Percentiles rank a stretch among this genome's conserved stretches.
Conservation (phyloP, 2,113 vertebrate species). For the Oryzias curvinotus region DNA sequence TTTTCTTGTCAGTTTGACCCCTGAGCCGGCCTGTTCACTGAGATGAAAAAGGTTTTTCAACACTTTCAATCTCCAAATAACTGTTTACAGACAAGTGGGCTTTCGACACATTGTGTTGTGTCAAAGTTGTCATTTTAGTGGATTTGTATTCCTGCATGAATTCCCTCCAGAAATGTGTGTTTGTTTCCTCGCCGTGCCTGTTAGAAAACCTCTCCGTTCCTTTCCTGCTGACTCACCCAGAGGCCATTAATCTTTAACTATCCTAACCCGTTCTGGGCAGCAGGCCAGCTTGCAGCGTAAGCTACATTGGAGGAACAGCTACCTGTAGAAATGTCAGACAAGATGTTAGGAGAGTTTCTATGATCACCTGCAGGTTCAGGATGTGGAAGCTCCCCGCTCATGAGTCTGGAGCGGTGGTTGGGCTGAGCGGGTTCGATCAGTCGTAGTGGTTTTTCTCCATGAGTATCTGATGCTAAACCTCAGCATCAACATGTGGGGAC, state of each 20-base stretch:
- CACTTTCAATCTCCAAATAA: too few relatives aligned
- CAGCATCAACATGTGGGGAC: slow-evolving; percentile 34
- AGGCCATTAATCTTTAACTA: slow-evolving; percentile 63
- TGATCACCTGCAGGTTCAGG: neutral
- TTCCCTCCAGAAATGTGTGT: slow-evolving; percentile 1
- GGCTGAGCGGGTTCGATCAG: neutral
- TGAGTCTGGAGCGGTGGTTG: neutral
- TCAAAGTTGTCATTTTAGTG: neutral
- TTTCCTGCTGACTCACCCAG: slow-evolving; percentile 62
- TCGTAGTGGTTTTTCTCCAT: neutral
- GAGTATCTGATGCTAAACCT: slow-evolving; percentile 13
- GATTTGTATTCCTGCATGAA: neutral
- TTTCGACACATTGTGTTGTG: neutral
- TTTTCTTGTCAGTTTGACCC: neutral
- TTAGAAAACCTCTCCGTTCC: slow-evolving; percentile 19
- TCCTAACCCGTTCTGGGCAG: slow-evolving; percentile 15
- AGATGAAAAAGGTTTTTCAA: too few relatives aligned
- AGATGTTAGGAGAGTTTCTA: neutral
- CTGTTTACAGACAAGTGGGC: neutral
- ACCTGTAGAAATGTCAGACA: slow-evolving; percentile 19
- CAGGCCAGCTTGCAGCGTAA: slow-evolving; percentile 16
- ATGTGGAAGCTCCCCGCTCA: neutral
- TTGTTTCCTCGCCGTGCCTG: neutral
- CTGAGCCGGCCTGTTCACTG: neutral
- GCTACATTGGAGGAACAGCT: slow-evolving; percentile 9